Conservation (phyloP, 30 jellyfish, hydroid and myxozoan genomes). For the Hydra vulgaris region DNA sequence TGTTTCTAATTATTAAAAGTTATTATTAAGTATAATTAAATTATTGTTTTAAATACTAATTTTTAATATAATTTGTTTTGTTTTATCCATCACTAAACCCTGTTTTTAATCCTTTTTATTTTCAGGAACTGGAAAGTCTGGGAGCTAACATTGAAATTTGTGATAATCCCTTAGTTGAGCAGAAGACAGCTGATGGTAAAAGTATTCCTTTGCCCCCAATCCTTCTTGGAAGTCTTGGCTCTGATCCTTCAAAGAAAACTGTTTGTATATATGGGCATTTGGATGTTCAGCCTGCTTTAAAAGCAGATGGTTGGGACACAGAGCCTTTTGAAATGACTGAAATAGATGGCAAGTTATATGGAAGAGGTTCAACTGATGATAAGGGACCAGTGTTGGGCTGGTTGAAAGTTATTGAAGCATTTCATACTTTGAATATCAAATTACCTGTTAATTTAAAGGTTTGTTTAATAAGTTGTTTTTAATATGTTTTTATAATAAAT, state of each 20-base stretch:
- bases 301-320: slow-evolving; percentile 94
- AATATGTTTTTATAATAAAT: neutral
- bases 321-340: slow-evolving; percentile 68
- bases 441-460: slow-evolving; percentile 79
- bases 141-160: slow-evolving; percentile 73
- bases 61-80: too few relatives aligned
- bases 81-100: too few relatives aligned
- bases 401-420: slow-evolving; percentile 61
- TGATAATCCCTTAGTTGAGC: slow-evolving; percentile 51
- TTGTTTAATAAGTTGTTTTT: neutral
- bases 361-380: slow-evolving; percentile 95
- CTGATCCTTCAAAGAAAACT: slow-evolving; percentile 54
- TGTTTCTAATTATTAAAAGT: too few relatives aligned
- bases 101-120: too few relatives aligned
- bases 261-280: slow-evolving; percentile 91
- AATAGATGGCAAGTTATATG: slow-evolving; percentile 60
- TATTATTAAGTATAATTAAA: too few relatives aligned
- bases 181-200: slow-evolving; percentile 56
- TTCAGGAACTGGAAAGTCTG: slow-evolving; percentile 58
- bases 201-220: slow-evolving; percentile 74
- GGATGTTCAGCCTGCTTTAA: slow-evolving; percentile 89
- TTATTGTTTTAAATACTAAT: too few relatives aligned
- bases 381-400: slow-evolving; percentile 97
- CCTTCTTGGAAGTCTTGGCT: slow-evolving; percentile 59
- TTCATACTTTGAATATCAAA: slow-evolving; percentile 47